Evolutionary conservation across 2,797 vertebrate genomes (phyloP).

Genomic region (Sparidentex hasta): DNA sequence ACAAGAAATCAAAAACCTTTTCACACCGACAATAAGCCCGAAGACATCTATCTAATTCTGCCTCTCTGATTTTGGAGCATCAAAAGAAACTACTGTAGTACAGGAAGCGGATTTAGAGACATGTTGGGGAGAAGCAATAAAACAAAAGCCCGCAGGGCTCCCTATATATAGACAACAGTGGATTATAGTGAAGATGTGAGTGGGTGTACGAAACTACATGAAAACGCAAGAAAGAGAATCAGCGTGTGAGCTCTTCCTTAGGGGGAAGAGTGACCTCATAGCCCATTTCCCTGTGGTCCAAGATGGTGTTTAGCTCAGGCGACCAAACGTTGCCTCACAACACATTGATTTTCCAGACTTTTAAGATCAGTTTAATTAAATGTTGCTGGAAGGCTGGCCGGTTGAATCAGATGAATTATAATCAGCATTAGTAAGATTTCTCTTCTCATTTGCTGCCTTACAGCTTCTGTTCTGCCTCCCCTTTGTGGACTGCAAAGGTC

Average conservation of each 20-base stretch:
- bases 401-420: not conserved
- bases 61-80: constrained; percentile 47
- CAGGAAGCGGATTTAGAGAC: constrained; percentile 52
- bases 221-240: constrained; percentile 38
- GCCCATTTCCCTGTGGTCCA: constrained; percentile 55
- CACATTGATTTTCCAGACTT: constrained; percentile 13
- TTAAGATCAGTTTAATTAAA: constrained; percentile 22
- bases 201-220: constrained; percentile 57
- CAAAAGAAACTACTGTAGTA: constrained; percentile 47
- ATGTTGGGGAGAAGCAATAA: constrained; percentile 52
- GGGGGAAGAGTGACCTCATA: constrained; percentile 51
- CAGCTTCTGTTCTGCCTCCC: not conserved
- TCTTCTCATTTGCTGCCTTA: not conserved
- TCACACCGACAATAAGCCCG: constrained; percentile 10
- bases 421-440: constrained; percentile 8
- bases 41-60: constrained; percentile 41
- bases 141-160: constrained; percentile 36
- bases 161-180: constrained; percentile 55
- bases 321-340: constrained; percentile 17
- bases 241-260: constrained; percentile 45
- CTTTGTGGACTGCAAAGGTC: constrained; percentile 21
- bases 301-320: constrained; percentile 31
- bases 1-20: constrained; percentile 38
- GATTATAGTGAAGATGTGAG: constrained; percentile 59
- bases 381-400: constrained; percentile 10